phyloP scores from a whole-genome alignment of 37 sponge, comb jelly and placozoan species.

The Theonella swinhoei region DNA sequence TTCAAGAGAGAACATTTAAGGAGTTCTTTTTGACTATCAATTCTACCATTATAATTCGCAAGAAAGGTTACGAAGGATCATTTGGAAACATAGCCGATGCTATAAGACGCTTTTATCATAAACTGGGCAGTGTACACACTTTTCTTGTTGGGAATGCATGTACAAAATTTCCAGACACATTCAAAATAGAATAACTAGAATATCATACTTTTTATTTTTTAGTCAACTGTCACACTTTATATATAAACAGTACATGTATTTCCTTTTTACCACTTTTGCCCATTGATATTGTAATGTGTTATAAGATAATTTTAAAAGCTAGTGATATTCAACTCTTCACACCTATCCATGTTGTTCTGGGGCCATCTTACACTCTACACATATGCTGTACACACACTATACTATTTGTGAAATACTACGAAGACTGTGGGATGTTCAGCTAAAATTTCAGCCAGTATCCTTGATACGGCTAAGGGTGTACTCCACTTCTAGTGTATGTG shows the following conservation, averaged over 20 bases:
- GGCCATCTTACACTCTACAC: background rate
- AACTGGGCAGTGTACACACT: background rate
- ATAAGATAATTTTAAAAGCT: too few species aligned
- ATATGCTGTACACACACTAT: background rate
- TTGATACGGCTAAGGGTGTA: background rate
- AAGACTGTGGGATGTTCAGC: background rate
- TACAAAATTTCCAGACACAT: background rate
- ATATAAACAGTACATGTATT: too few species aligned
- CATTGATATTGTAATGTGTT: too few species aligned
- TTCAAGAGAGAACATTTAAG: constrained; percentile 46
- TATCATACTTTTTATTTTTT: background rate
- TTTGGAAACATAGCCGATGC: constrained; percentile 58
- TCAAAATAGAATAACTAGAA: constrained; percentile 20
- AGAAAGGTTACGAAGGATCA: constrained; percentile 44
- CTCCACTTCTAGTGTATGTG: background rate
- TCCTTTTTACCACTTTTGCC: too few species aligned
- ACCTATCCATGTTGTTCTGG: too few species aligned
- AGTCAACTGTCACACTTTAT: background rate
- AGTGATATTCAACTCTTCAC: too few species aligned
- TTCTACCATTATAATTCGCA: constrained; percentile 46
- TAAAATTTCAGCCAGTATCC: background rate
- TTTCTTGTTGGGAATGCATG: constrained; percentile 23
- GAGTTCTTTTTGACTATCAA: constrained; percentile 60
- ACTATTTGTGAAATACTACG: background rate
- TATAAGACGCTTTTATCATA: constrained; percentile 31